phyloP scores from a whole-genome alignment of 2,797 vertebrate species.

The Peromyscus melanophrys region DNA sequence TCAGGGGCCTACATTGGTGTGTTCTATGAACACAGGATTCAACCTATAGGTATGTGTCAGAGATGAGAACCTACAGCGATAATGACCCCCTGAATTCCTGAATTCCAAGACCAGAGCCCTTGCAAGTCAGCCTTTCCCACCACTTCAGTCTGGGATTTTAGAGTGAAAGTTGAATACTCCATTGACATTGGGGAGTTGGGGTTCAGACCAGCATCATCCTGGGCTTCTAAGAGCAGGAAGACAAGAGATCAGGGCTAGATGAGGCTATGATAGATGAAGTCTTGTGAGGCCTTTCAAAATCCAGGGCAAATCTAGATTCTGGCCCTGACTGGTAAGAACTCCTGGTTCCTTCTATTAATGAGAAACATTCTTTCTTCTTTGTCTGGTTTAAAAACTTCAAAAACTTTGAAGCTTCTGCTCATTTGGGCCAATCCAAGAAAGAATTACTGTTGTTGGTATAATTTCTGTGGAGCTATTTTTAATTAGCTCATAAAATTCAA shows the following conservation, averaged over 20 bases:
- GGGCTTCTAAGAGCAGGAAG: not conserved
- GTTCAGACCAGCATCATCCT: not conserved
- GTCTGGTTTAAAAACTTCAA: slow-evolving; percentile 36
- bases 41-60: not conserved
- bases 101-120: not conserved
- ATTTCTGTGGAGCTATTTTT: slow-evolving; percentile 40
- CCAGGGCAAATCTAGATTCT: not conserved
- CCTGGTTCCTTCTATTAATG: not conserved
- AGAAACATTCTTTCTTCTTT: not conserved
- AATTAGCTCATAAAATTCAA: slow-evolving; percentile 23
- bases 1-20: not conserved
- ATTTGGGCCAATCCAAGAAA: not conserved
- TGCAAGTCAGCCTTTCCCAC: not conserved
- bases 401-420: slow-evolving; percentile 32
- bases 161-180: not conserved
- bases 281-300: not conserved
- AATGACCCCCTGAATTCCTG: not conserved
- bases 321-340: not conserved
- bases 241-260: not conserved
- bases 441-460: not conserved
- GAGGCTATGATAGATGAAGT: not conserved
- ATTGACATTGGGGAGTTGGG: not conserved
- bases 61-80: accelerated
- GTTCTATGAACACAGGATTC: not conserved
- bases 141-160: not conserved